Percentiles rank a stretch among this genome's conserved stretches.
Evolutionary conservation across 2,113 vertebrate species (phyloP).

Genomic region (Pachypanchax playfairii): DNA sequence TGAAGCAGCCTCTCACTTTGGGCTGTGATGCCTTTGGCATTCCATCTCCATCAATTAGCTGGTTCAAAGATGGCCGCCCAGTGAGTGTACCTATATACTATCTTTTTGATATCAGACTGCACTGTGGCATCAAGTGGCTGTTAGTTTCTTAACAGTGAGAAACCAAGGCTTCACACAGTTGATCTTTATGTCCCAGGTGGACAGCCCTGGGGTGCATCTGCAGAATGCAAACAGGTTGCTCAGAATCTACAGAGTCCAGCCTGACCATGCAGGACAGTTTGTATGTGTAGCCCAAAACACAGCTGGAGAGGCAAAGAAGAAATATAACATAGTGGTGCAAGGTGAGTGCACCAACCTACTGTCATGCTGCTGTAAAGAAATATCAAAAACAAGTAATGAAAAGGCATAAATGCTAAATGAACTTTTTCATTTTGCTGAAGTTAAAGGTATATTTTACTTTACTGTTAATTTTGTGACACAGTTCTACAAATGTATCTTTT

Average conservation of each 20-base stretch:
- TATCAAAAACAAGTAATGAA: neutral
- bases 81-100: constrained; percentile 70
- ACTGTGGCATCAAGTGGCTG: constrained; percentile 68
- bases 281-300: constrained; percentile 82
- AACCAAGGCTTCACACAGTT: neutral
- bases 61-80: constrained; percentile 82
- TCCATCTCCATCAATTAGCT: constrained; percentile 81
- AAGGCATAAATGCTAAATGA: neutral
- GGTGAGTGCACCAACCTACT: constrained; percentile 68
- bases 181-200: constrained; percentile 71
- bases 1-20: constrained; percentile 83
- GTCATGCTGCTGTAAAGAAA: neutral
- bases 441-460: neutral
- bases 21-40: constrained; percentile 82
- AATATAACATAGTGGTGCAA: constrained; percentile 82
- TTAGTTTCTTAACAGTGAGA: constrained; percentile 33
- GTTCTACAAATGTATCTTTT: neutral
- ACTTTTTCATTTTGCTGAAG: neutral
- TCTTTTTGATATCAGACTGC: constrained; percentile 29
- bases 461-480: neutral
- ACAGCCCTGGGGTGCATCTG: constrained; percentile 69
- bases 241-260: constrained; percentile 80
- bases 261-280: constrained; percentile 81
- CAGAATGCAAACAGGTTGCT: constrained; percentile 78
- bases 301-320: constrained; percentile 76